A percentile compares a stretch with the other conserved stretches of the same genome.
phyloP scores from a whole-genome alignment of 2,888 invertebrate species.

The Hydroisotoma schaefferi region DNA sequence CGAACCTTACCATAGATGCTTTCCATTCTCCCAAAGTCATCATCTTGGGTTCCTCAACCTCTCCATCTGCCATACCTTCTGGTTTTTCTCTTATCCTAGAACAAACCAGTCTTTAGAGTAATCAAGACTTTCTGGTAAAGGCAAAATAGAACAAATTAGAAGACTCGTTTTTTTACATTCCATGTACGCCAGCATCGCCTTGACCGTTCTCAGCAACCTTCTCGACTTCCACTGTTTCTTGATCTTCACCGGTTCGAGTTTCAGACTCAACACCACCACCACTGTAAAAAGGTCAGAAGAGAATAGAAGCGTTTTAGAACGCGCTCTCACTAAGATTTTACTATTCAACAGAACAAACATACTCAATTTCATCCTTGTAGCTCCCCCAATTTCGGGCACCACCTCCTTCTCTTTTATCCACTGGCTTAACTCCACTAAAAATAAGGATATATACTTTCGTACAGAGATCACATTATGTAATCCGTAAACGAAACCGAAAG shows the following conservation, averaged over 20 bases:
- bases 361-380: conserved; percentile 82
- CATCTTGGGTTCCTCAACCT: conserved; percentile 52
- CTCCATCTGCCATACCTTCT: conserved; percentile 45
- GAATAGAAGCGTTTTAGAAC: too few species aligned
- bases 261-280: neutral
- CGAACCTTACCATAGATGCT: too few species aligned
- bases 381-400: conserved; percentile 96
- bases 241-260: neutral
- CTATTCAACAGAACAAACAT: too few species aligned
- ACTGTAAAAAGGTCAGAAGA: neutral
- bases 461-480: neutral
- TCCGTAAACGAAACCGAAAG: neutral
- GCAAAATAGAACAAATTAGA: too few species aligned
- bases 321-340: too few species aligned
- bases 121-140: too few species aligned
- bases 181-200: conserved; percentile 28
- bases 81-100: neutral
- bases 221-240: neutral
- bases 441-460: conserved; percentile 5
- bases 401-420: conserved; percentile 90
- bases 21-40: conserved; percentile 93
- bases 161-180: conserved; percentile 46
- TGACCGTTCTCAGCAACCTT: conserved; percentile 11
- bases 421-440: conserved; percentile 78
- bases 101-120: neutral